These are phyloP conservation scores for Sebastes taczanowskii DNA, from an alignment of 2,797 vertebrate species.

Conservation along the genomic window DNA sequence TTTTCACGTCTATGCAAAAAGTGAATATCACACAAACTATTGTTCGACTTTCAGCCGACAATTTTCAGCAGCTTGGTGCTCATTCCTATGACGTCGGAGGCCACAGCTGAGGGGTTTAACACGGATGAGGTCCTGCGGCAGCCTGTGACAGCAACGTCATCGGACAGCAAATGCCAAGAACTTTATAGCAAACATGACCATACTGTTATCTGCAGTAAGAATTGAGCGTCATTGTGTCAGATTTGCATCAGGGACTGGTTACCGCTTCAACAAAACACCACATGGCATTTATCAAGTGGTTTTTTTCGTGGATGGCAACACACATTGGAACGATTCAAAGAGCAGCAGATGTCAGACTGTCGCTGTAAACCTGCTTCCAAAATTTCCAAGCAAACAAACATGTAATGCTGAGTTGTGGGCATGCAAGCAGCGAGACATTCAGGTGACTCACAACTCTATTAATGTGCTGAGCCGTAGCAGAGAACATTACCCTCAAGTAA, in stretches of 20 bases:
- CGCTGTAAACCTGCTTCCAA: background rate
- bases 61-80: background rate
- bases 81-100: background rate
- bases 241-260: background rate
- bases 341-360: background rate
- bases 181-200: background rate
- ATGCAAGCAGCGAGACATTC: background rate
- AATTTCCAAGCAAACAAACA: background rate
- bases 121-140: too few species aligned
- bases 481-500: background rate
- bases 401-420: background rate
- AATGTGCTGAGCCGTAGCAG: background rate
- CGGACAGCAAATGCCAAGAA: background rate
- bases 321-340: background rate
- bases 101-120: background rate
- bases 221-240: background rate
- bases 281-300: background rate
- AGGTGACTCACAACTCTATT: background rate
- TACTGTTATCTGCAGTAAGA: background rate
- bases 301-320: background rate
- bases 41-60: background rate
- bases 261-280: background rate
- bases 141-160: background rate
- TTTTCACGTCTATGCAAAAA: background rate
- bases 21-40: background rate